These are phyloP conservation scores for Chalcosyrphus nemorum DNA, from an alignment of 2,888 invertebrate genomes.

Conservation along the genomic window DNA sequence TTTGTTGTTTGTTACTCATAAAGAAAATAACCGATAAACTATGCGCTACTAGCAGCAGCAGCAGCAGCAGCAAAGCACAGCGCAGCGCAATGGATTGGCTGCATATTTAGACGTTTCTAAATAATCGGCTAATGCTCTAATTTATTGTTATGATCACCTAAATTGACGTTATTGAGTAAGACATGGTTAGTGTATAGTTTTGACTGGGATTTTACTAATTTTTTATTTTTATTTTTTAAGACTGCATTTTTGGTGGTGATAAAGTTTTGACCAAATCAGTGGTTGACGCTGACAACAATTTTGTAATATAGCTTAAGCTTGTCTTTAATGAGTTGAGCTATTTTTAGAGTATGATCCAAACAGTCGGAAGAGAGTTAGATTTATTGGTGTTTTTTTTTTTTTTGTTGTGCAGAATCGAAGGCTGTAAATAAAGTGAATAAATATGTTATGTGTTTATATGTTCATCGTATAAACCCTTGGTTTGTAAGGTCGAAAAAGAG, in stretches of 20 bases:
- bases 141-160: constrained; percentile 56
- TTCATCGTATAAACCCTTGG: too few species aligned
- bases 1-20: constrained; percentile 52
- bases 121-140: constrained; percentile 54
- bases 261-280: neutral
- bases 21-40: constrained; percentile 46
- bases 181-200: constrained; percentile 5
- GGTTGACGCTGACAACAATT: neutral
- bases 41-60: neutral
- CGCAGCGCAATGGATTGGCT: constrained; percentile 15
- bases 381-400: neutral
- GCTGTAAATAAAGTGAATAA: too few species aligned
- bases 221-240: too few species aligned
- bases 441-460: too few species aligned
- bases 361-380: neutral
- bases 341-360: neutral
- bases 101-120: constrained; percentile 43
- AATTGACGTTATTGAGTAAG: constrained; percentile 35
- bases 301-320: neutral
- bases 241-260: neutral
- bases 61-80: too few species aligned
- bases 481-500: too few species aligned
- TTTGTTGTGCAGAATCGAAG: too few species aligned
- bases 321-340: neutral
- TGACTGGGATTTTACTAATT: neutral